Evolutionary conservation across 2,797 vertebrate species (phyloP), one percentile per base, ranked within the genome.

Genomic region (Australoheros facetus): DNA sequence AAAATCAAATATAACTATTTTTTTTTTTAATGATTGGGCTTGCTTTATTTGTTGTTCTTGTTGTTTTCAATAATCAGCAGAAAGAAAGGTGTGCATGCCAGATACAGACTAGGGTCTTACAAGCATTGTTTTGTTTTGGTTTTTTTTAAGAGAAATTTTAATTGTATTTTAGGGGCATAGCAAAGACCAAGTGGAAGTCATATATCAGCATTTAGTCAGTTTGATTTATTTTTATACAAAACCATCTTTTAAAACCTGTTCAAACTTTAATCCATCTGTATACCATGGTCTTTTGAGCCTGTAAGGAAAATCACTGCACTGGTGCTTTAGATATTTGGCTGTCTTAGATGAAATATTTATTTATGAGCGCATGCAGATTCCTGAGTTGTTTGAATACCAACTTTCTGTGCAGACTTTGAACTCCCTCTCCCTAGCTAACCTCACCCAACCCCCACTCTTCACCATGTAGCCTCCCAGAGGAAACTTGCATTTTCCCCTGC

Each of bases 401-500:
- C 85, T 87, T 88, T 87, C 73, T 76, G 81, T 86, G 88, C 73
- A 92, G 88, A 90, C 82, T 90, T 90, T 91, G 83, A 83, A 91
- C 87, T 91, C 90, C 73, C 87, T 94, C 93, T 94, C 93, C 93
- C 94, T 74, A 92, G 88, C 88, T 94, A 94, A 95, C 94, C 94
- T 81, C 89, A 90, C 94, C 93, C 93, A 95, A 91, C 94, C 95
- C 93, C 94, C 94, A 93, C 83, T 82, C 79, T 59, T 78, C 80
- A 83, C 87, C 90, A 89, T 82, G 71, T 73, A 87, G 92, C 76
- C 87, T 91, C 92, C 90, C 93, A 85, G 89, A 95, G 93, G 93
- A 95, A 94, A 93, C 91, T 80, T 93, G 91, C 88, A 86, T 69
- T 91, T 93, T 88, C 90, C 89, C 79, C 85, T 87, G 81, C 73